These are phyloP conservation scores for Asbolus verrucosus DNA, from an alignment of 1,140 invertebrate genomes.

Conservation along the genomic window DNA sequence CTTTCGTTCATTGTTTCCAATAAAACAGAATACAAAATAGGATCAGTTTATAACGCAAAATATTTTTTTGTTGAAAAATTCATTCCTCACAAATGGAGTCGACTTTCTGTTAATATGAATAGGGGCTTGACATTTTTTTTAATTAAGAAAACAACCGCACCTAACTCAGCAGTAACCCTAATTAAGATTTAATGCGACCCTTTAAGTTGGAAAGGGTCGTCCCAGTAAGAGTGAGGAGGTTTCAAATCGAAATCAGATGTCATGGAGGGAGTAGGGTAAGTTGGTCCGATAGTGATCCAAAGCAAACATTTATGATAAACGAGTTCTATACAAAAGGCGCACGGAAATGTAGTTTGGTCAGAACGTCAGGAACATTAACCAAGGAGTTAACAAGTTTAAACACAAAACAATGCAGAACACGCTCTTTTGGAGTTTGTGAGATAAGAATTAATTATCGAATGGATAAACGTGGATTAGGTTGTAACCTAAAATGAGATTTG, in stretches of 20 bases:
- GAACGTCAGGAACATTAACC: constrained; percentile 15
- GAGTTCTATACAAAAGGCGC: no score
- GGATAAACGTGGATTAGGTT: no score
- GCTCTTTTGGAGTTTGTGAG: background rate
- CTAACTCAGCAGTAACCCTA: background rate
- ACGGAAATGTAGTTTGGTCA: constrained; percentile 18
- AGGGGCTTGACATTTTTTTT: constrained; percentile 23
- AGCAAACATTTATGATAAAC: constrained; percentile 25
- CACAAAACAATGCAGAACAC: background rate
- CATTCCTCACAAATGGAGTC: no score
- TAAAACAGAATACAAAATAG: constrained; percentile 16
- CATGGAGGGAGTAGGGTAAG: constrained; percentile 5
- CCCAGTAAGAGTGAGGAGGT: background rate
- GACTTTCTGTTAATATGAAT: no score
- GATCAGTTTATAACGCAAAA: constrained; percentile 27
- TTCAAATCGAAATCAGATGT: constrained; percentile 19
- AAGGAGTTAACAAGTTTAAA: constrained; percentile 3
- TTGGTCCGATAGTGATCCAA: constrained; percentile 25
- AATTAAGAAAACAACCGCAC: constrained; percentile 16
- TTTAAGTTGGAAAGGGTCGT: constrained; percentile 18
- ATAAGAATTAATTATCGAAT: no score
- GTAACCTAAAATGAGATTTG: no score
- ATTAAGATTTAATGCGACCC: constrained; percentile 34
- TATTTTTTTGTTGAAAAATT: background rate
- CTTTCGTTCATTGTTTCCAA: constrained; percentile 24